These are phyloP conservation scores for Ptychobarbus kaznakovi DNA, from an alignment of 2,797 vertebrate genomes.

Conservation along the genomic window DNA sequence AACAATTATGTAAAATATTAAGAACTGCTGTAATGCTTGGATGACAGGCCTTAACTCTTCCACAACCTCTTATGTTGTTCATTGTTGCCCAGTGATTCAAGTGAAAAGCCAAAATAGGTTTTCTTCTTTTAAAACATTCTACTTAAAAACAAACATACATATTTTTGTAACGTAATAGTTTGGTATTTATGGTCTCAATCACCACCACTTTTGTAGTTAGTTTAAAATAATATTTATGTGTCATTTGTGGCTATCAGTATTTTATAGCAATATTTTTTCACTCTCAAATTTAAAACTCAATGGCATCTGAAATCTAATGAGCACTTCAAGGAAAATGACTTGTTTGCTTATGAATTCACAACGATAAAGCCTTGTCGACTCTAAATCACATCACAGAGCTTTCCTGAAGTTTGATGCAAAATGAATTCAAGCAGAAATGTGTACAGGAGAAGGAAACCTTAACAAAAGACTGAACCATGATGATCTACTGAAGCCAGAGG, in stretches of 20 bases:
- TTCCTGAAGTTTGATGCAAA: not conserved
- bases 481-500: conserved; percentile 45
- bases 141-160: not conserved
- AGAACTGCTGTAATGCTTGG: not conserved
- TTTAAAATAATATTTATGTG: conserved; percentile 21
- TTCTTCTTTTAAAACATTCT: conserved; percentile 54
- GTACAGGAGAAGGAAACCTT: conserved; percentile 7
- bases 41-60: conserved; percentile 56
- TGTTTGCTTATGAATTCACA: conserved; percentile 19
- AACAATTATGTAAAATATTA: not conserved
- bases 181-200: not conserved
- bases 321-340: not conserved
- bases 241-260: conserved; percentile 18
- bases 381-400: not conserved
- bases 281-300: not conserved
- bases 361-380: conserved; percentile 23
- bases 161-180: not conserved
- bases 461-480: conserved; percentile 3
- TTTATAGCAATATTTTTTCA: conserved; percentile 15
- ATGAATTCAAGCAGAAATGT: conserved; percentile 19
- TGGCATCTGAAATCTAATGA: conserved; percentile 9
- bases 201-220: not conserved
- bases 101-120: conserved; percentile 49
- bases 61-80: conserved; percentile 60
- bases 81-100: conserved; percentile 52